These are phyloP conservation scores for Pelodytes ibericus DNA, from an alignment of 2,797 vertebrate species.

Conservation along the genomic window DNA sequence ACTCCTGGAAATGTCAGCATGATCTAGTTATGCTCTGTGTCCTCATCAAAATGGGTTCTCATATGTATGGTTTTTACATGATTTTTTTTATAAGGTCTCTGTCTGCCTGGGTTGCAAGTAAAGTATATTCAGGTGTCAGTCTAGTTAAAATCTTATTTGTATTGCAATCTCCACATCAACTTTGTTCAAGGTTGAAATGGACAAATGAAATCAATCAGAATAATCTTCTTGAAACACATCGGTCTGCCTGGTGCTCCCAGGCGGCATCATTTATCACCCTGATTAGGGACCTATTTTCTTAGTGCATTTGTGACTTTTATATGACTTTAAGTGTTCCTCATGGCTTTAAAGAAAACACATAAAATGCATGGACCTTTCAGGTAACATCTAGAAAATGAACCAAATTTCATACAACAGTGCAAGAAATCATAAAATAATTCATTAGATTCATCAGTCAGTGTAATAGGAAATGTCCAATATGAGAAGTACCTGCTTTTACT, in stretches of 20 bases:
- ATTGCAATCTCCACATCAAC: slow-evolving; percentile 44
- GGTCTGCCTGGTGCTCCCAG: slow-evolving; percentile 30
- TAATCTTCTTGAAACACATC: slow-evolving; percentile 52
- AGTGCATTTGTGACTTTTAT: slow-evolving; percentile 48
- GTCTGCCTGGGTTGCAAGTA: neutral
- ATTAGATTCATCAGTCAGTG: slow-evolving; percentile 33
- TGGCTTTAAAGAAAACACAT: slow-evolving; percentile 14
- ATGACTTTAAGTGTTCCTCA: slow-evolving; percentile 40
- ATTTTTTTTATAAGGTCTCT: neutral
- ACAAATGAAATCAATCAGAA: slow-evolving; percentile 54
- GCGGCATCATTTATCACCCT: slow-evolving; percentile 45
- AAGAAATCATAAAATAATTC: slow-evolving; percentile 29
- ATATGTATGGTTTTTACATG: too few species aligned
- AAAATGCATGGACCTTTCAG: slow-evolving; percentile 17
- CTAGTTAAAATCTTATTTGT: slow-evolving; percentile 37
- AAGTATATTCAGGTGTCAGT: slow-evolving; percentile 29
- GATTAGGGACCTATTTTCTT: slow-evolving; percentile 44
- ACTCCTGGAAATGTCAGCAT: too few species aligned
- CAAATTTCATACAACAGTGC: slow-evolving; percentile 21
- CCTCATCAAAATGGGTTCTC: neutral
- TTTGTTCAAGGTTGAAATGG: slow-evolving; percentile 53
- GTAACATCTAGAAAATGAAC: slow-evolving; percentile 30
- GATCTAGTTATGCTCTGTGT: slow-evolving; percentile 10
- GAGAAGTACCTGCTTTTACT: neutral
- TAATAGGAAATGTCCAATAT: slow-evolving; percentile 18